Percentiles rank a stretch among this genome's conserved stretches.
These are phyloP conservation scores for Stenodera caucasica DNA, from an alignment of 2,888 invertebrate species.

Conservation along the genomic window DNA sequence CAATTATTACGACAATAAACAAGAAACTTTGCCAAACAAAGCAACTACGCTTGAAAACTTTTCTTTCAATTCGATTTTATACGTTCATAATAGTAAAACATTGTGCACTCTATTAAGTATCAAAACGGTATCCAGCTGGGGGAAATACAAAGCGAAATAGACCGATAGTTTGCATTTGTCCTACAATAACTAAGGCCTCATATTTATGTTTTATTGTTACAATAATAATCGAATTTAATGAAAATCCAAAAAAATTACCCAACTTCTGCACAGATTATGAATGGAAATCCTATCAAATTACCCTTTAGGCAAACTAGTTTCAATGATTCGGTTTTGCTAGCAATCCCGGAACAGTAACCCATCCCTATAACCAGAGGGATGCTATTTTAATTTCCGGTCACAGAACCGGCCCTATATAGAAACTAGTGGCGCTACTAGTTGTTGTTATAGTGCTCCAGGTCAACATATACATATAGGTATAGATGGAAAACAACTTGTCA, in stretches of 20 bases:
- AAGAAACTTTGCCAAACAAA: slow-evolving; percentile 43
- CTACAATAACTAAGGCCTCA: neutral
- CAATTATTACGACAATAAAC: slow-evolving; percentile 42
- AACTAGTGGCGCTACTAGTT: neutral
- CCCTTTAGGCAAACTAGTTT: neutral
- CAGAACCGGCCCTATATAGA: neutral
- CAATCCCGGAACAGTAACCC: slow-evolving; percentile 1
- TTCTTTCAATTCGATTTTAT: slow-evolving; percentile 16
- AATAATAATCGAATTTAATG: no score
- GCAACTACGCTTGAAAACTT: slow-evolving; percentile 35
- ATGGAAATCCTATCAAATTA: slow-evolving; percentile 3
- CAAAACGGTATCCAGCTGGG: slow-evolving; percentile 18
- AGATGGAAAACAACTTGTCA: neutral
- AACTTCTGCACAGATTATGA: neutral
- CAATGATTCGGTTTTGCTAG: slow-evolving; percentile 1
- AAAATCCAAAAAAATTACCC: neutral
- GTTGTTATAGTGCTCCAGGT: neutral
- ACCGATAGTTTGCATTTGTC: slow-evolving; percentile 5
- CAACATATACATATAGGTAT: neutral
- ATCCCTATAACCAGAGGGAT: neutral
- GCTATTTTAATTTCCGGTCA: slow-evolving; percentile 6
- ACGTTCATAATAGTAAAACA: neutral
- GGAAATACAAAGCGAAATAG: slow-evolving; percentile 13
- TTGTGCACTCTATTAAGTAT: slow-evolving; percentile 17
- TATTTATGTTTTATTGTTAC: no score